Percentiles rank a stretch among this genome's conserved stretches.
These are phyloP conservation scores for Clepsis dumicolana DNA, from an alignment of 2,888 invertebrate species.

Conservation along the genomic window DNA sequence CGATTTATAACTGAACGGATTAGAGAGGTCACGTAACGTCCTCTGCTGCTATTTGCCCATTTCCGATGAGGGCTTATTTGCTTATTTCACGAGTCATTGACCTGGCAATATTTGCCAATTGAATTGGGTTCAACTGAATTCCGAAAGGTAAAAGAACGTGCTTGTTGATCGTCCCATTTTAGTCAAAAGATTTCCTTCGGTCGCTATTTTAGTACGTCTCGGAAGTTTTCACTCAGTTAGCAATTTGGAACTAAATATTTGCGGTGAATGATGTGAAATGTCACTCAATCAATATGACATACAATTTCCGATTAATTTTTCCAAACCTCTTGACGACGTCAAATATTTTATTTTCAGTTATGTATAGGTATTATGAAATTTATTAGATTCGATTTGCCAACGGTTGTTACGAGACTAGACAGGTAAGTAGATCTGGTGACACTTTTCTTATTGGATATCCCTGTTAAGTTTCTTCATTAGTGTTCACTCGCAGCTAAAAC, in stretches of 20 bases:
- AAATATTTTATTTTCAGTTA: neutral
- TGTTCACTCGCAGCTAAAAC: neutral
- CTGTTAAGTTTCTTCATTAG: neutral
- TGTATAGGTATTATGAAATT: too few relatives aligned
- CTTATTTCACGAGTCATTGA: slow-evolving; percentile 32
- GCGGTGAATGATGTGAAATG: neutral
- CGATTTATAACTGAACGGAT: slow-evolving; percentile 27
- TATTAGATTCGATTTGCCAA: too few relatives aligned
- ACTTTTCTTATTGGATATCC: neutral
- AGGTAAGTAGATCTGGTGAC: neutral
- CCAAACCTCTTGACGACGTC: too few relatives aligned
- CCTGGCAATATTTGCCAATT: slow-evolving; percentile 16
- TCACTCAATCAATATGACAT: too few relatives aligned
- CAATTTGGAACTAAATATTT: neutral
- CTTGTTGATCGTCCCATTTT: neutral
- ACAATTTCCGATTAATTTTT: too few relatives aligned
- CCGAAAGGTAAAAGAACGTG: neutral
- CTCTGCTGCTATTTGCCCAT: slow-evolving; percentile 23
- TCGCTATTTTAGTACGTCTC: neutral
- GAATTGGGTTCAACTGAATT: slow-evolving; percentile 8
- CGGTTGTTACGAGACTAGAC: too few relatives aligned
- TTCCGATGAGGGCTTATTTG: slow-evolving; percentile 33
- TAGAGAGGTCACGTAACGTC: slow-evolving; percentile 33
- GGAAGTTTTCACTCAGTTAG: neutral
- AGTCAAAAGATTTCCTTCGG: neutral